Evolutionary conservation across 2,797 vertebrate species (phyloP), one percentile per base, ranked within the genome.

Genomic region (Galagoides demidoff): DNA sequence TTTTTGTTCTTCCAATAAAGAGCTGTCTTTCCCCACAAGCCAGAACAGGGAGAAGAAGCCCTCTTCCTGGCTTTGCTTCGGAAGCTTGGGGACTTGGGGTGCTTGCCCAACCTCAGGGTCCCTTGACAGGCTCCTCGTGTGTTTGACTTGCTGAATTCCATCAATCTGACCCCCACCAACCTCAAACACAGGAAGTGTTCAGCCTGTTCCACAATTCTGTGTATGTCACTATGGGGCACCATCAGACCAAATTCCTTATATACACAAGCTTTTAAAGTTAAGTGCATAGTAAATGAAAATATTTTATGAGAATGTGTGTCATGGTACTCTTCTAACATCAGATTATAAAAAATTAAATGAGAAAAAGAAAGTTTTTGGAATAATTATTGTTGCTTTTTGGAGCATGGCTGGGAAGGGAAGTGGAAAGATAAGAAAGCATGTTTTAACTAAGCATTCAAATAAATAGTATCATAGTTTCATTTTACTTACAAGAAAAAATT

Each of bases 401-500:
- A 96, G 34, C 49, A 19, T 61, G 23, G 37, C 29, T 94, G 31
- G 73, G 34, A 93, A 92, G n/a, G 31, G 37, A 81, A 85, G 3
- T 89, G 27, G 25, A 95, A 95, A 92, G 77, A 89, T 76, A 90
- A 93, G 17, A 88, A 85, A 85, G 79, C 85, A 91, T 16, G 64
- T 84, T 85, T 90, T 88, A 85, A 14, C 34, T 83, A 74, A 83
- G 23, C 45, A 92, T 29, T 63, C 78, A 91, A 95, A 74, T 61
- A 57, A 57, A 79, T 43, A 78, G 37, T 17, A 52, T 52, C 49
- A 52, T 52, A 83, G 31, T 89, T 94, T 92, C 7, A 93, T 79
- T 90, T 94, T 66, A 61, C 59, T 84, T 94, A 81, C 5, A 82
- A 81, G 81, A 92, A 95, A 95, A 95, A 83, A 76, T 59, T 94